Evolutionary conservation across 2,888 invertebrate species (phyloP).

Genomic region (Itoplectis maculator): DNA sequence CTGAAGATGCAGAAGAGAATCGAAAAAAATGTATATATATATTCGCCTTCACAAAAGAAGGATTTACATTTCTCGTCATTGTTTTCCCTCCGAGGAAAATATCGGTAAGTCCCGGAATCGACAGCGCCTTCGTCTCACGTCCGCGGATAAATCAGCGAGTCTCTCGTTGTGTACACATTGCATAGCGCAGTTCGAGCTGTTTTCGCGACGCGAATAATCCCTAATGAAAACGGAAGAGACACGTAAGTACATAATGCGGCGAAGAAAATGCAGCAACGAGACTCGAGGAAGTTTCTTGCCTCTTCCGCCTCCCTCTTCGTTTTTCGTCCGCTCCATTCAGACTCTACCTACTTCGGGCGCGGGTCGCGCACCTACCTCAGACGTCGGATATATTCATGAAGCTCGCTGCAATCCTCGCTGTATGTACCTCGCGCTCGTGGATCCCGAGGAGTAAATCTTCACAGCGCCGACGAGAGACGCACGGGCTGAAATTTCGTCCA

Average conservation of each 20-base stretch:
- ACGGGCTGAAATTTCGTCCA: conserved; percentile 19
- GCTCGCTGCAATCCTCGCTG: conserved; percentile 24
- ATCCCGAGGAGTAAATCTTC: conserved; percentile 35
- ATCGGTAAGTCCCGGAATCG: neutral
- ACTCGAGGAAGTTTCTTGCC: conserved; percentile 50
- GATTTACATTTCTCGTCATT: no score
- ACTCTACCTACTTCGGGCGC: conserved; percentile 24
- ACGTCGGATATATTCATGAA: conserved; percentile 48
- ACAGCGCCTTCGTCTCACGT: neutral
- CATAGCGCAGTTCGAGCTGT: conserved; percentile 20
- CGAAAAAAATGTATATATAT: no score
- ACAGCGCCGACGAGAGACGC: conserved; percentile 5
- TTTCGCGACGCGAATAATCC: conserved; percentile 60
- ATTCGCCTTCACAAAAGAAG: no score
- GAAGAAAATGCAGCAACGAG: conserved; percentile 7
- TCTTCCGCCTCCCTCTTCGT: neutral
- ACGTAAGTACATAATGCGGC: conserved; percentile 54
- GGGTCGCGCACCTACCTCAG: conserved; percentile 1
- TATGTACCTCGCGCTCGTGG: no score
- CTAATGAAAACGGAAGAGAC: conserved; percentile 58
- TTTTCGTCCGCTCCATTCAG: conserved; percentile 46
- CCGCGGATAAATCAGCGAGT: conserved; percentile 10
- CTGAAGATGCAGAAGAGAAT: no score
- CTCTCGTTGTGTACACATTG: neutral
- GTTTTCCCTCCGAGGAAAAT: neutral